Percentiles rank a stretch among this genome's conserved stretches.
phyloP scores from a whole-genome alignment of 2,888 invertebrate genomes.

The Acrocyrtus sp. region DNA sequence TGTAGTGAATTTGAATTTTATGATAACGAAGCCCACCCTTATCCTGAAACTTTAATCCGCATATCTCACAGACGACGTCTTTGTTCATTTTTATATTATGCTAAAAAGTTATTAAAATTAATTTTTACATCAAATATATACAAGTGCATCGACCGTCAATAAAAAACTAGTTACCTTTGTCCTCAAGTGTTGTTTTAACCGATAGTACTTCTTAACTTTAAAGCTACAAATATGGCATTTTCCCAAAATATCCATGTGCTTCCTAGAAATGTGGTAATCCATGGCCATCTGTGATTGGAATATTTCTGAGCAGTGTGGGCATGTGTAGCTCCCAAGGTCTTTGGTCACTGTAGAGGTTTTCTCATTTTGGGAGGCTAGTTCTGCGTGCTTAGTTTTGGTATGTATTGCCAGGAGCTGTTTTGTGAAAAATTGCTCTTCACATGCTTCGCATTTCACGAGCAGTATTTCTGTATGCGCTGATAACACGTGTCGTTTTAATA shows the following conservation, averaged over 20 bases:
- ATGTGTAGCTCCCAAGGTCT: neutral
- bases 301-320: slow-evolving; percentile 3
- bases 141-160: neutral
- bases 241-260: neutral
- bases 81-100: neutral
- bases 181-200: neutral
- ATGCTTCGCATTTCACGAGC: neutral
- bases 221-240: slow-evolving; percentile 2
- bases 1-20: neutral
- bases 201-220: neutral
- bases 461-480: neutral
- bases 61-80: neutral
- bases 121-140: neutral
- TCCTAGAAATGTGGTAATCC: slow-evolving; percentile 16
- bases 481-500: neutral
- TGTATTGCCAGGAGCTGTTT: slow-evolving; percentile 22
- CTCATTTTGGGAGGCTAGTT: neutral
- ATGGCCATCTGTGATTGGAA: neutral
- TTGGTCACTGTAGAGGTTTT: neutral
- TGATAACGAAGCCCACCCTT: neutral
- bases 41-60: neutral
- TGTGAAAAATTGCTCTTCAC: neutral
- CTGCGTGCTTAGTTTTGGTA: neutral
- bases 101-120: slow-evolving; percentile 7
- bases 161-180: neutral